Conservation (phyloP, 2,888 invertebrate genomes). For the Synergus itoensis region DNA sequence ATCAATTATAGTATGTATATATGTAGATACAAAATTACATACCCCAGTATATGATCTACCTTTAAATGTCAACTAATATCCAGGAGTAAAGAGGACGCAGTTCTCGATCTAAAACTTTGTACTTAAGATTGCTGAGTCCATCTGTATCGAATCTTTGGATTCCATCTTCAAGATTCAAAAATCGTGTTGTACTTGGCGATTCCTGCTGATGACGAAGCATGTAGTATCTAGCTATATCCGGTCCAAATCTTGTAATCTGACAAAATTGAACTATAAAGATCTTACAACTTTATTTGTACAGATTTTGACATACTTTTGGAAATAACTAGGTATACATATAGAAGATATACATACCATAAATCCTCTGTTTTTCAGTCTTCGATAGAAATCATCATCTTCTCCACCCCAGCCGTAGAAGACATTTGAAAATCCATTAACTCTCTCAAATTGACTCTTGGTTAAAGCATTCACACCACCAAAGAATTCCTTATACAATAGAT, state of each 20-base stretch:
- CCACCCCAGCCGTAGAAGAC: conserved; percentile 92
- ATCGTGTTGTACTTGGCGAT: conserved; percentile 78
- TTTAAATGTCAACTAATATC: conserved; percentile 73
- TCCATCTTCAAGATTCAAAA: conserved; percentile 69
- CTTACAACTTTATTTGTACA: no score
- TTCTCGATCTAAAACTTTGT: conserved; percentile 72
- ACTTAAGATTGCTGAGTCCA: conserved; percentile 74
- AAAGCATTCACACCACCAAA: conserved; percentile 93
- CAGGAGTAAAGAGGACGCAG: conserved; percentile 73
- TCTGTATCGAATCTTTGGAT: conserved; percentile 72
- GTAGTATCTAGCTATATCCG: conserved; percentile 84
- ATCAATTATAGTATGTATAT: no score
- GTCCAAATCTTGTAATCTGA: conserved; percentile 84
- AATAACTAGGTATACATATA: no score
- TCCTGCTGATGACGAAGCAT: conserved; percentile 84
- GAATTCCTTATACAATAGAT: conserved; percentile 86
- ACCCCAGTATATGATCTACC: background rate
- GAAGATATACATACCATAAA: conserved; percentile 63
- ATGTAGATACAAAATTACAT: no score
- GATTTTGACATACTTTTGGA: no score
- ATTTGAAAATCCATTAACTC: conserved; percentile 90
- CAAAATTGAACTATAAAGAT: conserved; percentile 17
- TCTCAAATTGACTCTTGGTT: conserved; percentile 84
- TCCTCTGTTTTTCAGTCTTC: conserved; percentile 73
- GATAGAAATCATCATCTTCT: conserved; percentile 92